Conservation (phyloP, 1,140 invertebrate genomes). For the Triops cancriformis region DNA sequence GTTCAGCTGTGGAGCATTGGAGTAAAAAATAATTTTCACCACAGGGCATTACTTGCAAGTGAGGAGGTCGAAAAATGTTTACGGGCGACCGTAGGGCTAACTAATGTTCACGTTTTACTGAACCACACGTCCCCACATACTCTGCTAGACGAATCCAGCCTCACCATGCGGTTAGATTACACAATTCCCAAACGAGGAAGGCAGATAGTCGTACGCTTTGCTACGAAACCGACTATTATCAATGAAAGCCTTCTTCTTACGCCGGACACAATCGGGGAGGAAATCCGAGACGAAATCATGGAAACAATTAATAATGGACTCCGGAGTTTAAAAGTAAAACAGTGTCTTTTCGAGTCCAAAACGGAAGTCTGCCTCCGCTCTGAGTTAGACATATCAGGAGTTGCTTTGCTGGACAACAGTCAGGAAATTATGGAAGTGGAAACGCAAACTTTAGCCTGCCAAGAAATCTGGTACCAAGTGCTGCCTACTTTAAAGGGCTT, state of each 20-base stretch:
- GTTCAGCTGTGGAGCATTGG: background rate
- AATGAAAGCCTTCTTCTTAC: background rate
- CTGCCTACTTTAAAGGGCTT: constrained; percentile 13
- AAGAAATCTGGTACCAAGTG: constrained; percentile 17
- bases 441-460: too few relatives aligned
- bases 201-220: background rate
- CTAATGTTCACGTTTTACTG: constrained; percentile 15
- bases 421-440: background rate
- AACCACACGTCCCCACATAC: background rate
- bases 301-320: background rate
- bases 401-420: constrained; percentile 7
- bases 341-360: background rate
- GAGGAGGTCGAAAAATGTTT: background rate
- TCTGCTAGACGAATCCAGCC: background rate
- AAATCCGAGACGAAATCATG: background rate
- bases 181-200: background rate
- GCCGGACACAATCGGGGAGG: background rate
- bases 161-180: background rate
- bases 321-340: background rate
- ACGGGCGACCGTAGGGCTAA: background rate
- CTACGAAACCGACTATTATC: background rate
- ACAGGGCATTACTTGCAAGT: background rate
- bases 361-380: background rate
- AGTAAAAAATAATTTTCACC: background rate
- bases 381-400: constrained; percentile 6